Percentiles rank a stretch among this genome's conserved stretches.
phyloP scores from a whole-genome alignment of 2,113 vertebrate species.

The Paramormyrops kingsleyae region DNA sequence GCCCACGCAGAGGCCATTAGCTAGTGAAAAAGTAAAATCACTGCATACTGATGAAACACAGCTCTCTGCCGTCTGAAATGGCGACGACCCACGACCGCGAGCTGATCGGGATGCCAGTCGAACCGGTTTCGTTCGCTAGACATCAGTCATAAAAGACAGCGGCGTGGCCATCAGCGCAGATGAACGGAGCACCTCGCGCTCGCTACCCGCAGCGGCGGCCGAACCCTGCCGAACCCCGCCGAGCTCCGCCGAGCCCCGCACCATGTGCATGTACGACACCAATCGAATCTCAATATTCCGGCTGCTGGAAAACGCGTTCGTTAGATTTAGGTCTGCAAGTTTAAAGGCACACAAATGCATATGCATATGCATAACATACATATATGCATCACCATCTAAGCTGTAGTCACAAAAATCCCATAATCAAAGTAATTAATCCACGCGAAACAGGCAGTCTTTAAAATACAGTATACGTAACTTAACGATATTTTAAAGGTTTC shows the following conservation, averaged over 20 bases:
- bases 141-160: not conserved
- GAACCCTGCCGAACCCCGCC: not conserved
- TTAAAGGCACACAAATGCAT: not conserved
- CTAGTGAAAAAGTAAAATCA: not conserved
- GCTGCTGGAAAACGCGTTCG: not conserved
- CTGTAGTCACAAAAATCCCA: not conserved
- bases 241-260: not conserved
- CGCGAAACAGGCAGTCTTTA: not conserved
- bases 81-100: not conserved
- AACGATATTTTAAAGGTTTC: not conserved
- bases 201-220: not conserved
- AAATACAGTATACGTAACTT: not conserved
- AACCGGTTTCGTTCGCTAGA: not conserved
- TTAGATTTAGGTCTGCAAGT: not conserved
- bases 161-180: not conserved
- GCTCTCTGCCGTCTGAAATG: not conserved
- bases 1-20: not conserved
- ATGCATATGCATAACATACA: not conserved
- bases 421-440: not conserved
- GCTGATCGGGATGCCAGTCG: not conserved
- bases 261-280: not conserved
- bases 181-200: not conserved
- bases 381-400: not conserved
- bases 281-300: not conserved
- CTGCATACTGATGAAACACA: not conserved